These are phyloP conservation scores for Teinopalpus imperialis DNA, from an alignment of 2,888 invertebrate species.

Conservation along the genomic window DNA sequence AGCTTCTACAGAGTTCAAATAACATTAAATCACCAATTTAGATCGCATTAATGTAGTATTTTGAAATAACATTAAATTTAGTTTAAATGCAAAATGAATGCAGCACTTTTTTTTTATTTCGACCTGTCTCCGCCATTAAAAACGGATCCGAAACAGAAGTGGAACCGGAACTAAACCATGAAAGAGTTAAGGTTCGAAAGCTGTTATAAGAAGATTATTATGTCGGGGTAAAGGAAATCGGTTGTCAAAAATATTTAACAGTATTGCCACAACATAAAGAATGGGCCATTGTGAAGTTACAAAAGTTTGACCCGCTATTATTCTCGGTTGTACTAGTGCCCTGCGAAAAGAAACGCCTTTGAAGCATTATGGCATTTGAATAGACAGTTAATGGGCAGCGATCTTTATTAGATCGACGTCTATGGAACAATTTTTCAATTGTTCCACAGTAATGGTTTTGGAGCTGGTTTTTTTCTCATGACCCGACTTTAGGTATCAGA, in stretches of 20 bases:
- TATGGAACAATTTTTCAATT: slow-evolving; percentile 19
- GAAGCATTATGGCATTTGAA: slow-evolving; percentile 23
- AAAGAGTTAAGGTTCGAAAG: slow-evolving; percentile 13
- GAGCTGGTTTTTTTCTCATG: slow-evolving; percentile 10
- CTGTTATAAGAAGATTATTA: slow-evolving; percentile 11
- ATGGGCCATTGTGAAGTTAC: slow-evolving; percentile 18
- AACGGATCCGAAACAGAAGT: too few relatives aligned
- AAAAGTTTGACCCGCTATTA: slow-evolving; percentile 22
- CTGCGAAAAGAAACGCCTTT: slow-evolving; percentile 19
- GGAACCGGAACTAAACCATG: slow-evolving; percentile 10
- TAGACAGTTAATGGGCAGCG: slow-evolving; percentile 19
- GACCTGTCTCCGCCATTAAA: too few relatives aligned
- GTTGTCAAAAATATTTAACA: slow-evolving; percentile 22
- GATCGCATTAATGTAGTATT: too few relatives aligned
- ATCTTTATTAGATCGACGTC: slow-evolving; percentile 25
- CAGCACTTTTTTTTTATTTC: too few relatives aligned
- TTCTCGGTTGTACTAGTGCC: slow-evolving; percentile 10
- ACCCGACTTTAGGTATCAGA: too few relatives aligned
- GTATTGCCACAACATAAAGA: slow-evolving; percentile 17
- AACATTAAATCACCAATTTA: too few relatives aligned
- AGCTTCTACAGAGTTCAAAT: too few relatives aligned
- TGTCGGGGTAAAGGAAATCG: slow-evolving; percentile 13
- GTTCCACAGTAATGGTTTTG: slow-evolving; percentile 15
- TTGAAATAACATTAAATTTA: too few relatives aligned
- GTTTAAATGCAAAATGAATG: too few relatives aligned